Percentiles rank a stretch among this genome's conserved stretches.
Conservation (phyloP, 2,888 invertebrate species). For the Mylabris sibirica region DNA sequence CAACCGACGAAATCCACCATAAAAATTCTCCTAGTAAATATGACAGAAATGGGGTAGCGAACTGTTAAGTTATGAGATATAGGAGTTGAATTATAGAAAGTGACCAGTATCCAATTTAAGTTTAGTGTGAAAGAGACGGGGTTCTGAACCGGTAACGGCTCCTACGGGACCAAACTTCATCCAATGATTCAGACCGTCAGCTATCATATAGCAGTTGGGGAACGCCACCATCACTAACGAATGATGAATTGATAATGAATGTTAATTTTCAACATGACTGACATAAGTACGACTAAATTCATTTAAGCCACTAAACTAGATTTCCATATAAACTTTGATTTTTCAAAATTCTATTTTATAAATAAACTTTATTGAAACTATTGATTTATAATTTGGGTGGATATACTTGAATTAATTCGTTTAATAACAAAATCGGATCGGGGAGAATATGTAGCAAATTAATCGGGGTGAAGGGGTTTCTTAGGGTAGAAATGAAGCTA, state of each 20-base stretch:
- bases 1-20: constrained; percentile 29
- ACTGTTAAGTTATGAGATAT: constrained; percentile 57
- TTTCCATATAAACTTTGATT: constrained; percentile 8
- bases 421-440: constrained; percentile 38
- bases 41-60: constrained; percentile 38
- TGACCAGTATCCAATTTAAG: constrained; percentile 63
- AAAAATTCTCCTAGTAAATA: constrained; percentile 34
- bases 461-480: constrained; percentile 37
- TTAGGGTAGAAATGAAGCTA: constrained; percentile 45
- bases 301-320: constrained; percentile 41
- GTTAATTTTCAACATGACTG: constrained; percentile 55
- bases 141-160: constrained; percentile 59
- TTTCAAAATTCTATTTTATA: not conserved
- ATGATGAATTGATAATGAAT: constrained; percentile 57
- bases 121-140: constrained; percentile 61
- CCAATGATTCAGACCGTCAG: constrained; percentile 60
- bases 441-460: constrained; percentile 48
- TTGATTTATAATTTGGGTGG: constrained; percentile 14
- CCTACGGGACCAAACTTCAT: constrained; percentile 59
- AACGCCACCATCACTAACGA: constrained; percentile 38
- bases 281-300: constrained; percentile 54
- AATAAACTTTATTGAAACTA: not conserved
- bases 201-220: constrained; percentile 55
- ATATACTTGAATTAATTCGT: constrained; percentile 39
- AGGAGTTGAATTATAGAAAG: constrained; percentile 63